These are phyloP conservation scores for Lomographa bimaculata DNA, from an alignment of 2,888 invertebrate species.

Conservation along the genomic window DNA sequence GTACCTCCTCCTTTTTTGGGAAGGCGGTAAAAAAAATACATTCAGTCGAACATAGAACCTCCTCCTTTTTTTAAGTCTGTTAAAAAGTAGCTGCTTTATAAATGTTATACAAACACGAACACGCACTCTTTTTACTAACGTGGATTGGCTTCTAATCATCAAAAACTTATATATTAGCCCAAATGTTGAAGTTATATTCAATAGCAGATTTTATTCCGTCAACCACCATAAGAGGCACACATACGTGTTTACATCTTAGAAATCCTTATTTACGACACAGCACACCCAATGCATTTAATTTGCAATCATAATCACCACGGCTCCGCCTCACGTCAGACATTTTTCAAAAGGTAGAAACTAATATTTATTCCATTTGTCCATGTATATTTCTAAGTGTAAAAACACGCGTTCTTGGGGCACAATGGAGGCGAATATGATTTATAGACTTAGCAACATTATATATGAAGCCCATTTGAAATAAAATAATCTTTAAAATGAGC, in stretches of 20 bases:
- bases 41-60: too few relatives aligned
- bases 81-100: too few relatives aligned
- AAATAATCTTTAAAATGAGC: conserved; percentile 40
- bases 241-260: conserved; percentile 1
- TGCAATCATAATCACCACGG: conserved; percentile 50
- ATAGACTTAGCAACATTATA: conserved; percentile 45
- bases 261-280: conserved; percentile 10
- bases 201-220: not conserved
- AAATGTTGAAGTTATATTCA: too few relatives aligned
- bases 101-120: too few relatives aligned
- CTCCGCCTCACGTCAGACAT: conserved; percentile 51
- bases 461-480: conserved; percentile 14
- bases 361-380: conserved; percentile 66
- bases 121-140: too few relatives aligned
- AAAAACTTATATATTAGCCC: too few relatives aligned
- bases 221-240: not conserved
- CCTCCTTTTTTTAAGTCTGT: too few relatives aligned
- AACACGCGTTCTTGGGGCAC: conserved; percentile 68
- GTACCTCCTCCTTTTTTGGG: too few relatives aligned
- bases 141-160: too few relatives aligned
- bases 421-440: conserved; percentile 74
- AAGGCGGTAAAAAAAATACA: too few relatives aligned
- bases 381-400: conserved; percentile 67
- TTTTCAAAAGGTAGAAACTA: conserved; percentile 50
- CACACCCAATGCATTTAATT: conserved; percentile 34